phyloP scores from a whole-genome alignment of 2,888 invertebrate species.

The Callyntrura guangdongensis region DNA sequence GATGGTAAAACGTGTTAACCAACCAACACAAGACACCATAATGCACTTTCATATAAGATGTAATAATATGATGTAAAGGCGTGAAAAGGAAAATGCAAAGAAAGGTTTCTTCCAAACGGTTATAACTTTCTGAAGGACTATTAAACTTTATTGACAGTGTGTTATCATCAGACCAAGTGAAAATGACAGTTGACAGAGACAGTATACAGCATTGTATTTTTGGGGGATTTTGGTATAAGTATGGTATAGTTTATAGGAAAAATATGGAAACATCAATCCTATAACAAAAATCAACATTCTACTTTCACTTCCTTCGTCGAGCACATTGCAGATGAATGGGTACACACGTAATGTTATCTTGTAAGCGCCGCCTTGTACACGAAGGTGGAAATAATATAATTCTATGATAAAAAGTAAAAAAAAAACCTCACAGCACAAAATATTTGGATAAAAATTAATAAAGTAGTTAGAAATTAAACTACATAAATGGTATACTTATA shows the following conservation, averaged over 20 bases:
- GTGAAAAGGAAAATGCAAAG: slow-evolving; percentile 20
- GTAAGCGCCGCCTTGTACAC: neutral
- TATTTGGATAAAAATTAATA: slow-evolving; percentile 49
- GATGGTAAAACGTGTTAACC: neutral
- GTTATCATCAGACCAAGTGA: slow-evolving; percentile 49
- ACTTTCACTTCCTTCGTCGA: slow-evolving; percentile 8
- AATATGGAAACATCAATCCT: neutral
- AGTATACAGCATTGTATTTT: slow-evolving; percentile 39
- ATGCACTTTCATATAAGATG: slow-evolving; percentile 19
- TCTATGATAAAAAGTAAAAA: neutral
- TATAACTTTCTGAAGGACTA: slow-evolving; percentile 58
- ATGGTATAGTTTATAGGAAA: neutral
- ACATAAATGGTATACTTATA: neutral
- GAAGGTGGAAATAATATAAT: slow-evolving; percentile 5
- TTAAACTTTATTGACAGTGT: slow-evolving; percentile 71
- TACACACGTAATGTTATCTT: neutral
- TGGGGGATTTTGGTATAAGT: slow-evolving; percentile 22
- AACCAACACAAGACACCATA: neutral
- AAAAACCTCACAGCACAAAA: slow-evolving; percentile 55
- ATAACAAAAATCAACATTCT: neutral
- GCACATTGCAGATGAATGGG: neutral
- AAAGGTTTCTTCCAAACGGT: slow-evolving; percentile 39
- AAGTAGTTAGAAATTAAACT: neutral
- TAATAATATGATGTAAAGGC: neutral
- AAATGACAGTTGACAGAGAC: slow-evolving; percentile 63